phyloP scores from a whole-genome alignment of 2,113 vertebrate genomes.

The Ondatra zibethicus region DNA sequence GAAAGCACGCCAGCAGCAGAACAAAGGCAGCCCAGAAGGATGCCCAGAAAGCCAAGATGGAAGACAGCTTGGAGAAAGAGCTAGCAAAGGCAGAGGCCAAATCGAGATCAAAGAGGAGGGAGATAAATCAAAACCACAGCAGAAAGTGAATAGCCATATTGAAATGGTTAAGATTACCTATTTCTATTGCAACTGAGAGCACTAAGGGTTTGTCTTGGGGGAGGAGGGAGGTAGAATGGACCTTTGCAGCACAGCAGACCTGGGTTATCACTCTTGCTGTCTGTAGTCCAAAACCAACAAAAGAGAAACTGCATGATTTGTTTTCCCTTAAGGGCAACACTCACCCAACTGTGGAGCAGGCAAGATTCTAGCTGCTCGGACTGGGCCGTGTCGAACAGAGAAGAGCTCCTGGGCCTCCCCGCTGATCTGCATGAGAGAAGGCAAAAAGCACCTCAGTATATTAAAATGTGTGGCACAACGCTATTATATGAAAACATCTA shows the following conservation, averaged over 20 bases:
- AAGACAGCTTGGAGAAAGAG: slow-evolving; percentile 69
- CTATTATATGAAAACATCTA: slow-evolving; percentile 7
- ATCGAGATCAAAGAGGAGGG: slow-evolving; percentile 75
- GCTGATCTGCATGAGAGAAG: slow-evolving; percentile 88
- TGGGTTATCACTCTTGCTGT: slow-evolving; percentile 70
- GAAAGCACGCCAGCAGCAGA: slow-evolving; percentile 53
- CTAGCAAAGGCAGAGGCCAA: slow-evolving; percentile 67
- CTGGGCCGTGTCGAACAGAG: slow-evolving; percentile 95
- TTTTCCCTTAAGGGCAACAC: slow-evolving; percentile 74
- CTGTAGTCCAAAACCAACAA: slow-evolving; percentile 66
- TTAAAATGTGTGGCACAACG: slow-evolving; percentile 4
- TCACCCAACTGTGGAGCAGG: slow-evolving; percentile 95
- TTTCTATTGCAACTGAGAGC: slow-evolving; percentile 77
- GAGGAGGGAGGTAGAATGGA: slow-evolving; percentile 17
- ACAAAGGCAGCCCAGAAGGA: slow-evolving; percentile 71
- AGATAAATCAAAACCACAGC: slow-evolving; percentile 80
- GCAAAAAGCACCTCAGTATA: not conserved
- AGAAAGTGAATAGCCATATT: slow-evolving; percentile 79
- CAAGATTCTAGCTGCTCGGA: slow-evolving; percentile 94
- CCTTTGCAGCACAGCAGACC: slow-evolving; percentile 67
- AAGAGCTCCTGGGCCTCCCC: slow-evolving; percentile 99
- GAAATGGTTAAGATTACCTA: slow-evolving; percentile 83
- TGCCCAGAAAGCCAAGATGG: slow-evolving; percentile 66
- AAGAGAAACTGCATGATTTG: slow-evolving; percentile 59
- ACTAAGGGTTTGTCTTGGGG: slow-evolving; percentile 68